Evolutionary conservation across 2,888 invertebrate species (phyloP).

Genomic region (Oligia latruncula): DNA sequence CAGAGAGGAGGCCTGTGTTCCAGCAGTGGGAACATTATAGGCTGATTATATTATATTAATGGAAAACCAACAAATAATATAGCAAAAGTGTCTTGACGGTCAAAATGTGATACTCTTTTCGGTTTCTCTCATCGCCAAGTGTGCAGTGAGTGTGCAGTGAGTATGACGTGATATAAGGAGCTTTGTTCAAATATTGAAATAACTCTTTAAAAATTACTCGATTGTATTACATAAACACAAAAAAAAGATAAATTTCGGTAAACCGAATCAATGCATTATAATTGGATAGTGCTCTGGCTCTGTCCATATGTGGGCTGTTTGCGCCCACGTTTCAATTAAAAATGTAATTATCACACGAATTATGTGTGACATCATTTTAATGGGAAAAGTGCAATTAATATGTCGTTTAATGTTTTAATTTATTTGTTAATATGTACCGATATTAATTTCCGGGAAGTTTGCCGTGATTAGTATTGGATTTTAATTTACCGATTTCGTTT

Average conservation of each 20-base stretch:
- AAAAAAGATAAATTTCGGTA: constrained; percentile 17
- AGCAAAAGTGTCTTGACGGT: not conserved
- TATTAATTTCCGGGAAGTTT: not conserved
- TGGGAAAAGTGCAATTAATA: constrained; percentile 17
- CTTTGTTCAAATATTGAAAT: constrained; percentile 6
- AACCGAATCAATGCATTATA: not conserved
- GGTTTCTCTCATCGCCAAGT: not conserved
- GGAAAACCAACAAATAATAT: not conserved
- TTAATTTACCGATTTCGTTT: not conserved
- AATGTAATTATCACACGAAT: constrained; percentile 11
- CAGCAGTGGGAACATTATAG: no score
- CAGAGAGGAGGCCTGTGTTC: no score
- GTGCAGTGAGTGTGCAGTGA: no score
- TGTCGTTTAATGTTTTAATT: not conserved
- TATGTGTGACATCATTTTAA: constrained; percentile 3
- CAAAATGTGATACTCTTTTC: not conserved
- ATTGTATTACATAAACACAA: not conserved
- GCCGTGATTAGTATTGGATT: not conserved
- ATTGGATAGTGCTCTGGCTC: no score
- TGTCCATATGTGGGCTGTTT: constrained; percentile 3
- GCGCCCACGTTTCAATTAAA: constrained; percentile 41
- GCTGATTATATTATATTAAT: no score
- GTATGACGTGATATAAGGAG: no score
- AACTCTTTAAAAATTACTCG: not conserved
- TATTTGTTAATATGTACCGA: not conserved